Evolutionary conservation across 2,113 vertebrate species (phyloP).

Genomic region (Misgurnus anguillicaudatus): DNA sequence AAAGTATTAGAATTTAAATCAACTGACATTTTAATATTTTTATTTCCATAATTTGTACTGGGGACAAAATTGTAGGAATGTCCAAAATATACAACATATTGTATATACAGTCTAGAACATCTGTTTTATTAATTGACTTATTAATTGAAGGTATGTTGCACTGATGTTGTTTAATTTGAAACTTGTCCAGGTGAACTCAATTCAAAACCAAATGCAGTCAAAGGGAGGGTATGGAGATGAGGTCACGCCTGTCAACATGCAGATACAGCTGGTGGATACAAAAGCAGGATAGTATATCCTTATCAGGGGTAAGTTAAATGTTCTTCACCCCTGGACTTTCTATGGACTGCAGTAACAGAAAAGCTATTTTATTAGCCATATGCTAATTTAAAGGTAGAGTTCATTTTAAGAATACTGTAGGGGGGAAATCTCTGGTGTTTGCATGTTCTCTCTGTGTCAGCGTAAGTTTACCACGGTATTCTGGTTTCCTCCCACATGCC

Average conservation of each 20-base stretch:
- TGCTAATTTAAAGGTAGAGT: neutral
- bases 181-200: conserved; percentile 80
- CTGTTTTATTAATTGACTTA: too few species aligned
- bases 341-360: neutral
- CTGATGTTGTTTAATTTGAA: neutral
- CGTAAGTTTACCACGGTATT: too few species aligned
- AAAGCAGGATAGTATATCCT: conserved; percentile 81
- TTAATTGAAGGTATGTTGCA: neutral
- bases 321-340: neutral
- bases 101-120: too few species aligned
- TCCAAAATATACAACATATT: too few species aligned
- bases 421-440: too few species aligned
- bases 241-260: conserved; percentile 74
- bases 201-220: conserved; percentile 91
- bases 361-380: neutral
- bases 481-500: too few species aligned
- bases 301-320: conserved; percentile 25
- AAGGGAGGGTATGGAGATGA: conserved; percentile 84
- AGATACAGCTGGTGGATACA: conserved; percentile 87
- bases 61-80: too few species aligned
- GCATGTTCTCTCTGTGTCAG: too few species aligned
- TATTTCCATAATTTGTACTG: too few species aligned
- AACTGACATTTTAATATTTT: too few species aligned
- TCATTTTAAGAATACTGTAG: neutral
- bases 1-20: too few species aligned